Conservation (phyloP, 2,888 invertebrate genomes). For the Agrenia bidenticulata region DNA sequence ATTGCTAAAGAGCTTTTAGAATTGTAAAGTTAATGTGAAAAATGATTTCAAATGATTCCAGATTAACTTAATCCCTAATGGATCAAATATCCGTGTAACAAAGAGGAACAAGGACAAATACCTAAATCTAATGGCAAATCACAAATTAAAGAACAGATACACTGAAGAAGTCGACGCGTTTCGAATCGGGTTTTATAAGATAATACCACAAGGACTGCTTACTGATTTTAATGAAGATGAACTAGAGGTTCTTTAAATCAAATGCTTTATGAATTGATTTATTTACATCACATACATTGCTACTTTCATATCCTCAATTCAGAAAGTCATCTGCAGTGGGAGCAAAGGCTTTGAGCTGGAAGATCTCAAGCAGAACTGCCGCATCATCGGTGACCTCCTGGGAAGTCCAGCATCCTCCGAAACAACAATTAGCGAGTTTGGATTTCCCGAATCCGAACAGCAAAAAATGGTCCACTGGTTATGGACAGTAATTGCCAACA, state of each 20-base stretch:
- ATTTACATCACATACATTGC: not conserved
- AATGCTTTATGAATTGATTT: not conserved
- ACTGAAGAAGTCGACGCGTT: constrained; percentile 14
- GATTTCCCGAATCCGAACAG: not conserved
- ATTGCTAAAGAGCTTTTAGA: too few relatives aligned
- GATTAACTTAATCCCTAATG: constrained; percentile 12
- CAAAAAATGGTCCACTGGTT: constrained; percentile 3
- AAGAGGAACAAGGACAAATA: constrained; percentile 19
- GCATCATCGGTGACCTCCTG: too few relatives aligned
- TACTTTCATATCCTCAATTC: not conserved
- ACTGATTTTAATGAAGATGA: constrained; percentile 16
- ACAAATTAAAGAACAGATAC: not conserved
- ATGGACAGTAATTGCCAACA: not conserved
- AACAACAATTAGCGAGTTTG: too few relatives aligned
- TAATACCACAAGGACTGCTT: constrained; percentile 8
- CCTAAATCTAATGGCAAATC: constrained; percentile 8
- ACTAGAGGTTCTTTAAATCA: not conserved
- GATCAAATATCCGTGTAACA: not conserved
- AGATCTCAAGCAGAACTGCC: too few relatives aligned
- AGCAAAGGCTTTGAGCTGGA: not conserved
- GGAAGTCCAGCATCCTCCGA: too few relatives aligned
- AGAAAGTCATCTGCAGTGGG: constrained; percentile 16
- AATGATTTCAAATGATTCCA: too few relatives aligned
- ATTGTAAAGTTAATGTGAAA: too few relatives aligned
- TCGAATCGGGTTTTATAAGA: not conserved